phyloP scores from a whole-genome alignment of 2,888 invertebrate genomes.

The Tiliacea aurago region DNA sequence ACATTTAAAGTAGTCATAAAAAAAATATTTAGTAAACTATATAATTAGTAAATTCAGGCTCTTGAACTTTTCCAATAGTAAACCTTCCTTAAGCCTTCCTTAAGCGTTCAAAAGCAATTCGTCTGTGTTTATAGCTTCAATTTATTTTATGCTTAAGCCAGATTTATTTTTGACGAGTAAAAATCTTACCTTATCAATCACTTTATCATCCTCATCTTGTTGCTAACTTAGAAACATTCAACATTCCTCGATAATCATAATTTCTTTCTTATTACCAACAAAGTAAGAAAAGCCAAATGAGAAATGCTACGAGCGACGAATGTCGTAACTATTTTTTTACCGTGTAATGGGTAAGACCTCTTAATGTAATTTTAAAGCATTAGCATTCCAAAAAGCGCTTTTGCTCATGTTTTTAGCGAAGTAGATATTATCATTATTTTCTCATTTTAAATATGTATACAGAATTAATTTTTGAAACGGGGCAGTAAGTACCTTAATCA shows the following conservation, averaged over 20 bases:
- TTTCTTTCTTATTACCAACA: slow-evolving; percentile 5
- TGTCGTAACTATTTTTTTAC: not conserved
- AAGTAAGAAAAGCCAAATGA: not conserved
- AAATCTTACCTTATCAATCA: not conserved
- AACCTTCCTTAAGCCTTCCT: no score
- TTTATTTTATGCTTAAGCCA: not conserved
- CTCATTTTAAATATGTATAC: no score
- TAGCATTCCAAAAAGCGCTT: not conserved
- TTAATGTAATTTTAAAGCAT: no score
- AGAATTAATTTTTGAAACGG: no score
- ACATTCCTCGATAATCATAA: not conserved
- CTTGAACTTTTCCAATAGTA: not conserved
- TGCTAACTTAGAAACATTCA: slow-evolving; percentile 15
- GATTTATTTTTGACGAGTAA: not conserved
- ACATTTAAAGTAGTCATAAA: not conserved
- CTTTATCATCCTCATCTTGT: no score
- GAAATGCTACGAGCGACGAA: not conserved
- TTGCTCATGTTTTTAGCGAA: slow-evolving; percentile 1
- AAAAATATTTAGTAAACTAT: not conserved
- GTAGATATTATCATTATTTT: no score
- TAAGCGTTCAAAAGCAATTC: not conserved
- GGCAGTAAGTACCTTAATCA: no score
- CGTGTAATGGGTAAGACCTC: no score
- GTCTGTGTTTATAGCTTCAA: no score
- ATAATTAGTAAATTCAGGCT: not conserved